These are phyloP conservation scores for Gymnothorax javanicus DNA, from an alignment of 2,797 vertebrate genomes.

Conservation along the genomic window DNA sequence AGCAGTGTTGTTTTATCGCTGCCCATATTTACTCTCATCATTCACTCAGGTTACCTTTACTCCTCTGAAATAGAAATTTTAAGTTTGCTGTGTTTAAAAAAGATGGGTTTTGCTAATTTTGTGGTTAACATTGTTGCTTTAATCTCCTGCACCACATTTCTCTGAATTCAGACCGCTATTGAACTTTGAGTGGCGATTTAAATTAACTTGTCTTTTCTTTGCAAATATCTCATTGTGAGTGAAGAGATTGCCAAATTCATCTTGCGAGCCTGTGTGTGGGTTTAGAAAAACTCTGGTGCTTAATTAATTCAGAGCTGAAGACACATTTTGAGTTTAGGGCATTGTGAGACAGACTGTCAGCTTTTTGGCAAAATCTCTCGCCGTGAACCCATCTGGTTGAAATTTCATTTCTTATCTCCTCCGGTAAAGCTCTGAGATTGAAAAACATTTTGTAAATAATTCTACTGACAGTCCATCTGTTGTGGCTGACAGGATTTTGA, in stretches of 20 bases:
- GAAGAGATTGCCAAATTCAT: neutral
- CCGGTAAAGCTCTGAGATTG: neutral
- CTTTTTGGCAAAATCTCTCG: neutral
- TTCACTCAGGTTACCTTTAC: neutral
- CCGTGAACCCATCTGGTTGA: slow-evolving; percentile 9
- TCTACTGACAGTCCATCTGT: neutral
- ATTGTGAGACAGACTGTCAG: neutral
- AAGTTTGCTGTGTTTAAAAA: neutral
- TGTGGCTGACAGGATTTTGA: neutral
- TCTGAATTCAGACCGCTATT: neutral
- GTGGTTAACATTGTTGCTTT: neutral
- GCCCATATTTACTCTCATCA: neutral
- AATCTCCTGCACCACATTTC: neutral
- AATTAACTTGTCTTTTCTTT: neutral
- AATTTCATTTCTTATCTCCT: neutral
- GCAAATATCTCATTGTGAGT: neutral
- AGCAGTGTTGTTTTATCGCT: neutral
- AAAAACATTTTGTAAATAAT: neutral
- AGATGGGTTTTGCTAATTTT: neutral
- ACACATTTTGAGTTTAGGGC: neutral
- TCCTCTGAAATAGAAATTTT: neutral
- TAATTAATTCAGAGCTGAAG: neutral
- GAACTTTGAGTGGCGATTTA: neutral
- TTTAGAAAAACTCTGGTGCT: neutral
- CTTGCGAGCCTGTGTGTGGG: neutral